These are phyloP conservation scores for Beaufortia kweichowensis DNA, from an alignment of 2,113 vertebrate genomes.

Conservation along the genomic window DNA sequence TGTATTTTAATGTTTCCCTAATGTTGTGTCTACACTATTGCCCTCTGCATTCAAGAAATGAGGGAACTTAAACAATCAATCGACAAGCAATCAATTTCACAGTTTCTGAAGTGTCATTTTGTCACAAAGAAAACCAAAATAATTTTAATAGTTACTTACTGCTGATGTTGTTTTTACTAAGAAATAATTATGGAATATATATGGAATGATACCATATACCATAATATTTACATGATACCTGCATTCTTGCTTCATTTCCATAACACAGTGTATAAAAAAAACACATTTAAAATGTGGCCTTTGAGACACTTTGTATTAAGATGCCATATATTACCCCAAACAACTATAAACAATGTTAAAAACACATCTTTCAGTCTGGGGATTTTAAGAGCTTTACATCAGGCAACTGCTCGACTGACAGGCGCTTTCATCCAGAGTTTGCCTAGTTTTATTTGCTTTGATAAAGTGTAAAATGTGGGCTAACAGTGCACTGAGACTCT, in stretches of 20 bases:
- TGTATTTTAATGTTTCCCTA: conserved; percentile 5
- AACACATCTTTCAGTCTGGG: too few relatives aligned
- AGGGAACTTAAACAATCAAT: not conserved
- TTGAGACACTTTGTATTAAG: too few relatives aligned
- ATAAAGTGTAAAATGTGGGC: conserved; percentile 21
- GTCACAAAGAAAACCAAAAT: not conserved
- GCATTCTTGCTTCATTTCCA: too few relatives aligned
- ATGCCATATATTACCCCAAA: too few relatives aligned
- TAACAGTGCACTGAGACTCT: not conserved
- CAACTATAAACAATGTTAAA: too few relatives aligned
- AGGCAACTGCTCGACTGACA: too few relatives aligned
- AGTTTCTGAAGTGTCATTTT: not conserved
- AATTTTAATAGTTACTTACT: not conserved
- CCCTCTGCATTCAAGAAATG: not conserved
- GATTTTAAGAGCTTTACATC: too few relatives aligned
- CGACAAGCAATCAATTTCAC: conserved; percentile 6
- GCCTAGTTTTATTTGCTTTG: conserved; percentile 20
- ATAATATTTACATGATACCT: too few relatives aligned
- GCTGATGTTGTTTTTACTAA: not conserved
- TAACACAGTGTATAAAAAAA: too few relatives aligned
- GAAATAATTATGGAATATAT: not conserved
- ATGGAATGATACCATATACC: too few relatives aligned
- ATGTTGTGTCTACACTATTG: not conserved
- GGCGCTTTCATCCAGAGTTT: not conserved
- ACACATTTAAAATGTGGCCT: too few relatives aligned